Base-by-base conservation (phyloP, 2,888 invertebrate species). In the Mythimna ferrago region DNA sequence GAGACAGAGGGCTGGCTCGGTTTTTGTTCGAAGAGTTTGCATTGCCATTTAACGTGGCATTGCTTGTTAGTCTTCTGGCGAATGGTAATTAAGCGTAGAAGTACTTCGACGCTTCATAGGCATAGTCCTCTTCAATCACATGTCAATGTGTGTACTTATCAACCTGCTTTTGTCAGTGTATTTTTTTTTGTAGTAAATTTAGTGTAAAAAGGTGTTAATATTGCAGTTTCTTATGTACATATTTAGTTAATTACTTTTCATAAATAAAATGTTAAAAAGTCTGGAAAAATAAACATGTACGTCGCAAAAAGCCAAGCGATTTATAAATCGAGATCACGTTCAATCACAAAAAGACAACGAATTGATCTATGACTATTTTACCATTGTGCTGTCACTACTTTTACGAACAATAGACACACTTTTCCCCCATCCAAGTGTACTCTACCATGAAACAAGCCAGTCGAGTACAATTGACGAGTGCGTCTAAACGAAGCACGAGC, bases 371-470 rank as follows among this genome's bases (percentile, higher is more conserved):
- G 48, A 73, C 62, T n/a, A 57, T 78, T 68, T 41, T 57, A 60
- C 67, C 56, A 78, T 82, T 82, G 68, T 68, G 35, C 41, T 68
- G 56, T 56, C 63, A 2, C 73, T 73, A 41, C 58, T 78, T 66
- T 70, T 72, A 61, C 63, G 67, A 80, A 81, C 79, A 80, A 80
- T 82, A 77, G 82, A n/a, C 53, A 54, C 81, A 64, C 72, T 82
- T 82, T 80, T 66, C 78, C 66, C 72, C n/a, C 69, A 65, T 57
- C 71, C 51, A 81, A 78, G 78, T 67, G 57, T 67, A 78, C 72
- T 82, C 66, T 66, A 82, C 82, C 82, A 56, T 80, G 72, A 82
- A 67, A 78, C 78, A 78, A 82, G 71, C 60, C 78, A 66, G 64
- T 77, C 72, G 54, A 82, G 66, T 79, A 82, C 82, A 71, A 77